Evolutionary conservation across 2,797 vertebrate species (phyloP).

Genomic region (Tachyglossus aculeatus): DNA sequence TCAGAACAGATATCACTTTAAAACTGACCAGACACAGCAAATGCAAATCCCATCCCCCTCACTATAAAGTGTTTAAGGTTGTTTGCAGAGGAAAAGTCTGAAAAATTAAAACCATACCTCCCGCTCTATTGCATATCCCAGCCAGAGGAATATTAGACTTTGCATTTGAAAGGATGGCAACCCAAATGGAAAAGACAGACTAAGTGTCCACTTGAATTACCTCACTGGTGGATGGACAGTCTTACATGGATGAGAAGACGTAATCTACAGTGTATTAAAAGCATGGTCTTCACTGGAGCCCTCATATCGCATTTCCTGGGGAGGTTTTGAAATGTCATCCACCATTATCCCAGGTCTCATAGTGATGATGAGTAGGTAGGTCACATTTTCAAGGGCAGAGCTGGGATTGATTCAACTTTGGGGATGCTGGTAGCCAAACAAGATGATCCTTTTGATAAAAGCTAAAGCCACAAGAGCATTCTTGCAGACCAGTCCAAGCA

Average conservation of each 20-base stretch:
- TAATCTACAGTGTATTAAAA: slow-evolving; percentile 74
- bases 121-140: slow-evolving; percentile 43
- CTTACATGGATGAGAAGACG: slow-evolving; percentile 69
- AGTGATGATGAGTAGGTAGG: no score
- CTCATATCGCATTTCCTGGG: slow-evolving; percentile 71
- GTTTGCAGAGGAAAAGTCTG: slow-evolving; percentile 64
- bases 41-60: slow-evolving; percentile 71
- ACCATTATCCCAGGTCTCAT: slow-evolving; percentile 61
- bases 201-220: slow-evolving; percentile 70
- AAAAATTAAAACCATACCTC: slow-evolving; percentile 73
- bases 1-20: slow-evolving; percentile 68
- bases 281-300: slow-evolving; percentile 66
- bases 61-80: slow-evolving; percentile 71
- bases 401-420: no score
- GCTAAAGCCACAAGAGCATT: no score
- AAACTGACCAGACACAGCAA: slow-evolving; percentile 70
- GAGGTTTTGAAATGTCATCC: slow-evolving; percentile 69
- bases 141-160: slow-evolving; percentile 56
- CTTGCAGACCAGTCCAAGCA: no score
- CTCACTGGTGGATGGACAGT: slow-evolving; percentile 62
- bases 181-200: slow-evolving; percentile 57
- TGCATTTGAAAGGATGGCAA: slow-evolving; percentile 61
- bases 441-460: no score
- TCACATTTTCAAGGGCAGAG: no score
- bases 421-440: no score